phyloP scores from a whole-genome alignment of 2,888 invertebrate species.

The Orthosia gracilis region DNA sequence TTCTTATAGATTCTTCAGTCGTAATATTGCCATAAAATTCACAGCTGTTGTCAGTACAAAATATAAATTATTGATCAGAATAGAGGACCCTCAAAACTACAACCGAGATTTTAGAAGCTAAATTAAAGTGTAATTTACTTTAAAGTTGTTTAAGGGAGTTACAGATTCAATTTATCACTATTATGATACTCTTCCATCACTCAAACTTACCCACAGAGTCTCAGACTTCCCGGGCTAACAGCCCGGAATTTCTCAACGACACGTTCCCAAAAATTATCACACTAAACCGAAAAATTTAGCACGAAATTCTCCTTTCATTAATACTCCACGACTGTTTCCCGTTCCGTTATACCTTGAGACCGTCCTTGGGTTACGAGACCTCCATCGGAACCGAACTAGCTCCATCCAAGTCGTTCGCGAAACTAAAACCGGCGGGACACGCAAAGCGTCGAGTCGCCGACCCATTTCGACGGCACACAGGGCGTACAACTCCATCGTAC shows the following conservation, averaged over 20 bases:
- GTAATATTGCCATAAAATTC: no score
- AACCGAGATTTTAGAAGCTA: background rate
- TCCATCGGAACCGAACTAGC: constrained; percentile 46
- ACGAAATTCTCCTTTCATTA: constrained; percentile 28
- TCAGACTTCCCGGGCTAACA: background rate
- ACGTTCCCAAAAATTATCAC: constrained; percentile 43
- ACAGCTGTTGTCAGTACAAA: no score
- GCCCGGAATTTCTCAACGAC: constrained; percentile 8
- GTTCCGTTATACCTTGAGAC: constrained; percentile 46
- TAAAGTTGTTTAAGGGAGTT: background rate
- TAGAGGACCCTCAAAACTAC: background rate
- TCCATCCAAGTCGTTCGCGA: constrained; percentile 60
- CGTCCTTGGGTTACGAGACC: constrained; percentile 56
- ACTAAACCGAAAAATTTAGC: constrained; percentile 45
- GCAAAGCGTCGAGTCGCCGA: constrained; percentile 57
- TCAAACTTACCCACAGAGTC: constrained; percentile 40
- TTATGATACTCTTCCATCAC: background rate
- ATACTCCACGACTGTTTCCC: constrained; percentile 21
- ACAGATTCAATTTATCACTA: background rate
- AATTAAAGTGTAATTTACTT: background rate
- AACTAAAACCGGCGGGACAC: constrained; percentile 62
- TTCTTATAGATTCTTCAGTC: background rate
- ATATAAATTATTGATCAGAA: background rate
- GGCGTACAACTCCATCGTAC: constrained; percentile 43
- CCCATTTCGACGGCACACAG: constrained; percentile 56